These are phyloP conservation scores for Linnaemya tessellans DNA, from an alignment of 2,888 invertebrate genomes.

Conservation along the genomic window DNA sequence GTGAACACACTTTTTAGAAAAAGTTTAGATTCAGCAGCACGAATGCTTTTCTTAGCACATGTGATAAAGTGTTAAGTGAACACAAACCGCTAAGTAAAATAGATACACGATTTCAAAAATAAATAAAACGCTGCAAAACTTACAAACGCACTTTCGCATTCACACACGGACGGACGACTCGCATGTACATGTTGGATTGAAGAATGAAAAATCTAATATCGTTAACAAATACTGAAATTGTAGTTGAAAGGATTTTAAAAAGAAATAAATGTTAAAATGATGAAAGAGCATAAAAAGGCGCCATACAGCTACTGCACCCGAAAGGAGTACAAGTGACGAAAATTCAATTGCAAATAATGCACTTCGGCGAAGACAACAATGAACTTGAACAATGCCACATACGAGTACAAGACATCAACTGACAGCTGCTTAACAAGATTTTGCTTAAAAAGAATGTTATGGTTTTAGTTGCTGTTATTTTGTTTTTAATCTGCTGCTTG, in stretches of 20 bases:
- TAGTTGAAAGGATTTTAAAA: slow-evolving; percentile 75
- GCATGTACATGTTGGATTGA: slow-evolving; percentile 21
- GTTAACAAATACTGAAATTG: slow-evolving; percentile 75
- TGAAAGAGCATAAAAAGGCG: slow-evolving; percentile 48
- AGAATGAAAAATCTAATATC: slow-evolving; percentile 64
- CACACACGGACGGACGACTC: too few relatives aligned
- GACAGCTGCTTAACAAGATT: slow-evolving; percentile 70
- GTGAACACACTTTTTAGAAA: not conserved
- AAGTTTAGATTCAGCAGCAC: not conserved
- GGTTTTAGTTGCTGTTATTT: slow-evolving; percentile 44
- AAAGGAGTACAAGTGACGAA: slow-evolving; percentile 63
- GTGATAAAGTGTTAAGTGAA: slow-evolving; percentile 67
- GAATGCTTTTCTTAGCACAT: slow-evolving; percentile 5
- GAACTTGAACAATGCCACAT: slow-evolving; percentile 53
- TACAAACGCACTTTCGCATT: not conserved
- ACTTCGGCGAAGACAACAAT: slow-evolving; percentile 73
- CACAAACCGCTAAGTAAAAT: slow-evolving; percentile 42
- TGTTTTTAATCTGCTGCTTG: slow-evolving; percentile 6
- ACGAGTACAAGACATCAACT: slow-evolving; percentile 62
- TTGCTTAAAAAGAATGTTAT: slow-evolving; percentile 68
- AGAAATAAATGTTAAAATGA: slow-evolving; percentile 69
- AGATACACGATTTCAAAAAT: slow-evolving; percentile 28
- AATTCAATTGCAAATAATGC: slow-evolving; percentile 81
- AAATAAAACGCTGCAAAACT: not conserved
- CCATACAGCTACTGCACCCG: slow-evolving; percentile 3